phyloP scores from a whole-genome alignment of 2,797 vertebrate species.

The Chelidonichthys spinosus region DNA sequence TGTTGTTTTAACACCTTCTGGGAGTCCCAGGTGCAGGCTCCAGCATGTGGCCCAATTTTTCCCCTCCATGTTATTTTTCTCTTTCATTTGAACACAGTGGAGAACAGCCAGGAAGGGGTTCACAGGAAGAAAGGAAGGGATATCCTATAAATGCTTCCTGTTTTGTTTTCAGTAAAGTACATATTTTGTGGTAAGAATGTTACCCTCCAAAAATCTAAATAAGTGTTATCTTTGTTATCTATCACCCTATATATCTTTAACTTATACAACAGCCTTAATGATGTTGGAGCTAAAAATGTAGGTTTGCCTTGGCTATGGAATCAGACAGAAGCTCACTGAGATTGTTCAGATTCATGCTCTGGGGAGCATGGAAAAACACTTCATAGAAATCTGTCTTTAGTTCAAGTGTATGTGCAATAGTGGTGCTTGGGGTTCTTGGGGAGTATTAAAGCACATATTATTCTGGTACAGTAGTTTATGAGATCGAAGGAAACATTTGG shows the following conservation, averaged over 20 bases:
- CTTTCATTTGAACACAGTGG: background rate
- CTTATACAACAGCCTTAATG: background rate
- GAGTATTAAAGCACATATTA: too few species aligned
- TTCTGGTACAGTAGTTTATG: too few species aligned
- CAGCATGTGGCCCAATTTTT: background rate
- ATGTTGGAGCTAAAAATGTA: background rate
- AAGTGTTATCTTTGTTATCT: too few species aligned
- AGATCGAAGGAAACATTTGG: background rate
- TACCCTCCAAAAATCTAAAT: too few species aligned
- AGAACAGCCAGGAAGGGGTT: background rate
- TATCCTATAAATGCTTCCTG: too few species aligned
- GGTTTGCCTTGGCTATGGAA: background rate
- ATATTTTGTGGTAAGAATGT: too few species aligned
- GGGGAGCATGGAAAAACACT: background rate
- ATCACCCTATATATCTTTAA: background rate
- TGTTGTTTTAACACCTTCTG: slow-evolving; percentile 80
- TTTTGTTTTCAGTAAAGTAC: background rate
- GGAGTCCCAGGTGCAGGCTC: slow-evolving; percentile 72
- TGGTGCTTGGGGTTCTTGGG: background rate
- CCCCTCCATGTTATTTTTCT: background rate
- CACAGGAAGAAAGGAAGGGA: background rate
- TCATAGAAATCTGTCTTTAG: background rate
- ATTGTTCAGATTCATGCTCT: background rate
- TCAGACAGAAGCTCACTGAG: background rate
- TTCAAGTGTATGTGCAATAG: background rate